phyloP scores from a whole-genome alignment of 2,888 invertebrate species.

The Brachypalpus laphriformis region DNA sequence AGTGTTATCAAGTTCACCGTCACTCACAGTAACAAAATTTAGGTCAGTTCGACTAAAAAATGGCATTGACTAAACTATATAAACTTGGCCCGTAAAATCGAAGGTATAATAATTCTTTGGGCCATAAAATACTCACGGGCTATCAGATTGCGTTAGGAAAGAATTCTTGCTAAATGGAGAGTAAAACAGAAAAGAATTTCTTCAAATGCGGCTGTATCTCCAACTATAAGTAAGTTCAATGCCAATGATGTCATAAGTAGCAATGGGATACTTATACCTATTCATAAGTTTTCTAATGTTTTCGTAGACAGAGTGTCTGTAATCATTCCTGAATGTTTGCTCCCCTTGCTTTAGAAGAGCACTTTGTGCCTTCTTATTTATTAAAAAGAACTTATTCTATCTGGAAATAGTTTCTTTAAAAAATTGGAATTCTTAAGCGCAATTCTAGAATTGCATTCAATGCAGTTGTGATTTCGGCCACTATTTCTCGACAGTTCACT shows the following conservation, averaged over 20 bases:
- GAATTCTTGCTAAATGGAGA: neutral
- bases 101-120: neutral
- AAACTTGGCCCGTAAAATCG: neutral
- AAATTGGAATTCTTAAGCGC: no score
- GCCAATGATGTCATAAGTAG: neutral
- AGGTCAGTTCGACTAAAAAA: constrained; percentile 9
- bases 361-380: no score
- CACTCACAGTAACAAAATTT: neutral
- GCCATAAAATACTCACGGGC: neutral
- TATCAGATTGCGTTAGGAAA: neutral
- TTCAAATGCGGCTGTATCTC: neutral
- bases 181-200: neutral
- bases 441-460: no score
- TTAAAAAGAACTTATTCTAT: no score
- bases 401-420: no score
- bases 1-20: neutral
- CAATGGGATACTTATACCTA: neutral
- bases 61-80: constrained; percentile 2
- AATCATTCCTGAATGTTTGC: no score
- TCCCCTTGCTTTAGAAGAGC: no score
- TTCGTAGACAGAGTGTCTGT: no score
- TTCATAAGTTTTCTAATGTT: no score
- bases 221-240: neutral
- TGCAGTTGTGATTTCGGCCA: no score
- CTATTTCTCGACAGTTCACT: no score